Evolutionary conservation across 2,888 invertebrate species (phyloP).

Genomic region (Odontocolon sp.): DNA sequence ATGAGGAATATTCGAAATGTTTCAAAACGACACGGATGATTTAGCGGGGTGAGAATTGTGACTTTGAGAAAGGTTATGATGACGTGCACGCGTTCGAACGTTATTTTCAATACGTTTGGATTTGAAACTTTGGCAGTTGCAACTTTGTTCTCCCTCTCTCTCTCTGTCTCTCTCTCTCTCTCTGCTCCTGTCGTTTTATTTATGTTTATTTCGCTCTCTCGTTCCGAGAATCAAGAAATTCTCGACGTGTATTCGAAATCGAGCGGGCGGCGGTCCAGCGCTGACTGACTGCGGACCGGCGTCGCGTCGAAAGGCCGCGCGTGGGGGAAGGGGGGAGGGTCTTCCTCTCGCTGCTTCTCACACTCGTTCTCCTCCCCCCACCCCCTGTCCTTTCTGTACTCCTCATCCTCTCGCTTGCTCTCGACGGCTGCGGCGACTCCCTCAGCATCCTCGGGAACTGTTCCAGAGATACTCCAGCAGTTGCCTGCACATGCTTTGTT

Average conservation of each 20-base stretch:
- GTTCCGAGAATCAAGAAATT: constrained; percentile 11
- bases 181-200: background rate
- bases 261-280: constrained; percentile 81
- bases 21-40: too few species aligned
- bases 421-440: constrained; percentile 5
- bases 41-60: too few species aligned
- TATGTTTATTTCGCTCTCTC: background rate
- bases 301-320: constrained; percentile 75
- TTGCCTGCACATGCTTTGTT: too few species aligned
- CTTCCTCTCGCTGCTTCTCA: constrained; percentile 66
- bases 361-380: constrained; percentile 57
- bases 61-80: too few species aligned
- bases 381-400: constrained; percentile 36
- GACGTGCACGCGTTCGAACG: too few species aligned
- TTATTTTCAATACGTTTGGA: too few species aligned
- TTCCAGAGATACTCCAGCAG: constrained; percentile 23
- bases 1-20: too few species aligned
- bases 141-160: too few species aligned
- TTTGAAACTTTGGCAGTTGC: too few species aligned
- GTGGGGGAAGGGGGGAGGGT: constrained; percentile 64
- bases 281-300: constrained; percentile 80
- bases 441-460: constrained; percentile 27
- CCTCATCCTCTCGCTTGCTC: constrained; percentile 18
- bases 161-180: background rate
- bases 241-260: constrained; percentile 68